phyloP scores from a whole-genome alignment of 2,797 vertebrate species.

The Ciconia nigra region DNA sequence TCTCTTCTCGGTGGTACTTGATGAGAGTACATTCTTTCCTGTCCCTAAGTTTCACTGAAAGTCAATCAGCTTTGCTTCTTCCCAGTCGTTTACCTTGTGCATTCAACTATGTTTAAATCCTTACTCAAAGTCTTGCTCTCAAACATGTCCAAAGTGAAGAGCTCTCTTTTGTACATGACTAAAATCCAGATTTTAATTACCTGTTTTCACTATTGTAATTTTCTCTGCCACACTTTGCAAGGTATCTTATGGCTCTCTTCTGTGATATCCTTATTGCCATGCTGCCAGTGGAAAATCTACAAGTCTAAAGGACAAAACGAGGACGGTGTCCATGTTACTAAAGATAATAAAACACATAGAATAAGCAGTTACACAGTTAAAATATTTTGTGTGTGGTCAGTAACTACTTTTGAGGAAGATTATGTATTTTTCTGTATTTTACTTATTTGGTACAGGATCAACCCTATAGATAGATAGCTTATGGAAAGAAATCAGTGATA shows the following conservation, averaged over 20 bases:
- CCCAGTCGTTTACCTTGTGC: neutral
- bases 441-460: neutral
- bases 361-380: neutral
- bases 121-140: neutral
- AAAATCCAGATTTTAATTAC: neutral
- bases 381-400: neutral
- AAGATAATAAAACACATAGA: neutral
- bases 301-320: neutral
- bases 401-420: neutral
- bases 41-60: neutral
- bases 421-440: neutral
- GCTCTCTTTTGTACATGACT: neutral
- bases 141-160: neutral
- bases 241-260: neutral
- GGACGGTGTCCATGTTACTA: neutral
- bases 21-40: neutral
- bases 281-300: neutral
- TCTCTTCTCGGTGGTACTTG: neutral
- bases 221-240: neutral
- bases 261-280: neutral
- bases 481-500: neutral
- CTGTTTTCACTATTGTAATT: neutral
- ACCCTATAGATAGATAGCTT: neutral
- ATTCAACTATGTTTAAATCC: neutral
- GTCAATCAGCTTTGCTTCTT: neutral